phyloP scores from a whole-genome alignment of 1,140 invertebrate species.

The Drosophila kepulauana region DNA sequence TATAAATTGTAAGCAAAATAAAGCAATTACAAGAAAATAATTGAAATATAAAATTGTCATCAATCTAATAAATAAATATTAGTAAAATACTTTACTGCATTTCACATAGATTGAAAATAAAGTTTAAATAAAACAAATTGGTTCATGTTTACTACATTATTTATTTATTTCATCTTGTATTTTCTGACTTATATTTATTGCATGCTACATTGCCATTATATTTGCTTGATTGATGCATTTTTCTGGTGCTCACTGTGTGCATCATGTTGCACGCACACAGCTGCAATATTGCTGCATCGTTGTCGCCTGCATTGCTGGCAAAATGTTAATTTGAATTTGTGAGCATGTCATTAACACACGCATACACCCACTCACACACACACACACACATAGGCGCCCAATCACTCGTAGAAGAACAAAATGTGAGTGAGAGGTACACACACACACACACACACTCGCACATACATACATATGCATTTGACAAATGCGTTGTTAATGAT shows the following conservation, averaged over 20 bases:
- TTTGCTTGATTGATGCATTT: constrained; percentile 23
- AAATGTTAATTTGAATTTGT: constrained; percentile 84
- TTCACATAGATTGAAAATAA: background rate
- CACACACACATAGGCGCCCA: constrained; percentile 13
- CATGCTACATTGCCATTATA: too few relatives aligned
- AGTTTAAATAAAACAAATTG: background rate
- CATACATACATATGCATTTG: constrained; percentile 66
- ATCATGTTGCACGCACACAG: constrained; percentile 52
- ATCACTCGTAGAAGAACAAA: constrained; percentile 34
- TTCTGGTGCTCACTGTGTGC: constrained; percentile 47
- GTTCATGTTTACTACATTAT: too few relatives aligned
- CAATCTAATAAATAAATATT: background rate
- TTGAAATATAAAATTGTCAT: background rate
- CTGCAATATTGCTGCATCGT: constrained; percentile 26
- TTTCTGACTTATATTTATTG: too few relatives aligned
- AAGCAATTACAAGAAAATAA: background rate
- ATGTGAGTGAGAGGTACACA: constrained; percentile 39
- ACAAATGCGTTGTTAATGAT: constrained; percentile 83
- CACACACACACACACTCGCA: constrained; percentile 15
- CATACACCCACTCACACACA: constrained; percentile 33
- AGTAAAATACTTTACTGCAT: background rate
- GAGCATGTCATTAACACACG: constrained; percentile 83
- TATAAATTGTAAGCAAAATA: constrained; percentile 4
- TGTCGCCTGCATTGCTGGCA: constrained; percentile 74
- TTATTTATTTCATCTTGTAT: too few relatives aligned